Evolutionary conservation across 2,888 invertebrate genomes (phyloP).

Genomic region (Lathronympha strigana): DNA sequence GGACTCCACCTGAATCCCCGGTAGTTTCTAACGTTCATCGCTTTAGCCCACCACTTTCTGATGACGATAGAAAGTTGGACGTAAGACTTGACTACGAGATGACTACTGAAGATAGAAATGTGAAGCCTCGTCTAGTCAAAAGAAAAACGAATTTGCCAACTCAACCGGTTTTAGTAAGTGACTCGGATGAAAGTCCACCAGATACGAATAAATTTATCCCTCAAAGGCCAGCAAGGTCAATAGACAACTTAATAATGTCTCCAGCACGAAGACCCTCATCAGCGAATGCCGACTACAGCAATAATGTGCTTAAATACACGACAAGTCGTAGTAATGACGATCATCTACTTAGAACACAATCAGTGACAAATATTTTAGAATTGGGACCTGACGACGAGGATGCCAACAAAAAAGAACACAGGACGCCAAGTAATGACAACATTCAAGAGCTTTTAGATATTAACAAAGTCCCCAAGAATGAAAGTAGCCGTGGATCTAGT

Average conservation of each 20-base stretch:
- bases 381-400: constrained; percentile 44
- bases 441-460: constrained; percentile 57
- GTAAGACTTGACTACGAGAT: not conserved
- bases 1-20: constrained; percentile 67
- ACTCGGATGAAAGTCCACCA: constrained; percentile 56
- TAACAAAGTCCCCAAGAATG: constrained; percentile 57
- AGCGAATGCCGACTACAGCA: constrained; percentile 55
- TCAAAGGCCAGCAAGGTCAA: constrained; percentile 59
- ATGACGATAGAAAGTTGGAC: constrained; percentile 7
- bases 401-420: constrained; percentile 44
- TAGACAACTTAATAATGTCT: constrained; percentile 69
- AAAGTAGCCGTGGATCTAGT: constrained; percentile 56
- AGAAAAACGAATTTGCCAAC: constrained; percentile 39
- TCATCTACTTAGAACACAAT: constrained; percentile 57
- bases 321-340: constrained; percentile 51
- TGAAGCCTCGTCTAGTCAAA: constrained; percentile 22
- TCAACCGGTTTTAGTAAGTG: constrained; percentile 45
- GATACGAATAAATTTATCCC: constrained; percentile 47
- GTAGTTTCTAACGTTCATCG: constrained; percentile 56
- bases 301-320: constrained; percentile 52
- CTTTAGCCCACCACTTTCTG: constrained; percentile 44
- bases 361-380: constrained; percentile 56
- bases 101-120: constrained; percentile 11
- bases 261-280: constrained; percentile 69
- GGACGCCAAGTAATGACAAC: constrained; percentile 59